A percentile compares a stretch with the other conserved stretches of the same genome.
Evolutionary conservation across 2,888 invertebrate genomes (phyloP).

Genomic region (Drosophila nr. medialis): DNA sequence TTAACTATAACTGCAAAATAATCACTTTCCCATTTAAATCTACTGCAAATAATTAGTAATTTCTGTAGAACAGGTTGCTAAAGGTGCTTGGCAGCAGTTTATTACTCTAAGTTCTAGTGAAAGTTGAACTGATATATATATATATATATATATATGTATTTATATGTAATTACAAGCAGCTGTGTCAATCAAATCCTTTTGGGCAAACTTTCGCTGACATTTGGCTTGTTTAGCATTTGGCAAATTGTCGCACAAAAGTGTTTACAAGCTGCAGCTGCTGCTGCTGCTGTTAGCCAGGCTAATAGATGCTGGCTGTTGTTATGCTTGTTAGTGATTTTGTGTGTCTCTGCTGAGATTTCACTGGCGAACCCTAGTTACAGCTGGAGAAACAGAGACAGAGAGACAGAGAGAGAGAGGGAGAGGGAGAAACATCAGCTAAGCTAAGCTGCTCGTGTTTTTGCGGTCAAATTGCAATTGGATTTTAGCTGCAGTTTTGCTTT

Average conservation of each 20-base stretch:
- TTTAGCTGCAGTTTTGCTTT: slow-evolving; percentile 51
- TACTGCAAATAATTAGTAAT: background rate
- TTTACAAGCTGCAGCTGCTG: slow-evolving; percentile 3
- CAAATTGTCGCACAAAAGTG: slow-evolving; percentile 28
- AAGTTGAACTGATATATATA: background rate
- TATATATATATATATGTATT: background rate
- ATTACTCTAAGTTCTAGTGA: background rate
- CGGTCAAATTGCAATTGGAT: slow-evolving; percentile 74
- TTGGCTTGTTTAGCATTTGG: slow-evolving; percentile 35
- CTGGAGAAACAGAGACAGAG: background rate
- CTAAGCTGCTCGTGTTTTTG: slow-evolving; percentile 41
- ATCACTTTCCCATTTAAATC: background rate
- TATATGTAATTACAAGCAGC: background rate
- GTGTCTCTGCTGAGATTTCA: slow-evolving; percentile 65
- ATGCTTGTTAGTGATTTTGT: slow-evolving; percentile 21
- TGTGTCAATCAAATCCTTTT: slow-evolving; percentile 58
- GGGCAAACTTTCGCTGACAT: slow-evolving; percentile 74
- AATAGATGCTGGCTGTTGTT: slow-evolving; percentile 19
- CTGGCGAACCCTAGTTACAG: slow-evolving; percentile 44
- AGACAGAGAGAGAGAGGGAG: slow-evolving; percentile 1
- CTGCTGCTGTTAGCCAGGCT: slow-evolving; percentile 17
- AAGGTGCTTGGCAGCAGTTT: background rate
- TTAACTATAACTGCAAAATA: background rate
- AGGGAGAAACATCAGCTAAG: slow-evolving; percentile 2
- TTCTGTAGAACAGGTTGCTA: background rate